Conservation (phyloP, 2,888 invertebrate genomes). For the Hyppa rectilinea region DNA sequence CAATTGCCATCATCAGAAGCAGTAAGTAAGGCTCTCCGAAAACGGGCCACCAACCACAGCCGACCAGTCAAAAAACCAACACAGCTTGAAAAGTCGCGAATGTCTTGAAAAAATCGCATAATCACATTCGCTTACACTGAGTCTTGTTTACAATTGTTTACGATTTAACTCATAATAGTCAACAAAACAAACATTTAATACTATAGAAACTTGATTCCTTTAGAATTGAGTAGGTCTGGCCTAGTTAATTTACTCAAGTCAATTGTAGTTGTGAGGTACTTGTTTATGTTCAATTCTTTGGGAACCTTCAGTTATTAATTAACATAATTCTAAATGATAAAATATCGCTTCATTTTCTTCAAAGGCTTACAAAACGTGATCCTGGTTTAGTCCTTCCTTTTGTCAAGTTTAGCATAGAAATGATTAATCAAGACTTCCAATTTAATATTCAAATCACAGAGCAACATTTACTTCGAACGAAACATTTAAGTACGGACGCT, state of each 20-base stretch:
- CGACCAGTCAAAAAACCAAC: too few relatives aligned
- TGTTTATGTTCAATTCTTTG: background rate
- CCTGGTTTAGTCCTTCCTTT: background rate
- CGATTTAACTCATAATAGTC: background rate
- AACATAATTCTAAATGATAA: slow-evolving; percentile 11
- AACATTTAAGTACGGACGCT: slow-evolving; percentile 12
- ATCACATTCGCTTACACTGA: too few relatives aligned
- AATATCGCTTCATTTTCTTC: slow-evolving; percentile 21
- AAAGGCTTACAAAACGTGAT: background rate
- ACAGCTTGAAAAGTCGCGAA: too few relatives aligned
- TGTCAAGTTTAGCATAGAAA: slow-evolving; percentile 28
- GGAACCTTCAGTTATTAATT: background rate
- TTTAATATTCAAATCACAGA: slow-evolving; percentile 49
- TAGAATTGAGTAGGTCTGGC: background rate
- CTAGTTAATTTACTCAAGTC: background rate
- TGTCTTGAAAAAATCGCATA: too few relatives aligned
- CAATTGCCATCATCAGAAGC: background rate
- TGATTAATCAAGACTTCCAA: slow-evolving; percentile 14
- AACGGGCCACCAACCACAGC: too few relatives aligned
- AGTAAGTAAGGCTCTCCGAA: too few relatives aligned
- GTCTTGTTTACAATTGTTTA: background rate
- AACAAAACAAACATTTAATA: background rate
- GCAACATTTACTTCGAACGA: slow-evolving; percentile 11
- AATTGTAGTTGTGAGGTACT: background rate
- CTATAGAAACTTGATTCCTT: background rate